These are phyloP conservation scores for Melanostigma gelatinosum DNA, from an alignment of 2,113 vertebrate genomes.

Conservation along the genomic window DNA sequence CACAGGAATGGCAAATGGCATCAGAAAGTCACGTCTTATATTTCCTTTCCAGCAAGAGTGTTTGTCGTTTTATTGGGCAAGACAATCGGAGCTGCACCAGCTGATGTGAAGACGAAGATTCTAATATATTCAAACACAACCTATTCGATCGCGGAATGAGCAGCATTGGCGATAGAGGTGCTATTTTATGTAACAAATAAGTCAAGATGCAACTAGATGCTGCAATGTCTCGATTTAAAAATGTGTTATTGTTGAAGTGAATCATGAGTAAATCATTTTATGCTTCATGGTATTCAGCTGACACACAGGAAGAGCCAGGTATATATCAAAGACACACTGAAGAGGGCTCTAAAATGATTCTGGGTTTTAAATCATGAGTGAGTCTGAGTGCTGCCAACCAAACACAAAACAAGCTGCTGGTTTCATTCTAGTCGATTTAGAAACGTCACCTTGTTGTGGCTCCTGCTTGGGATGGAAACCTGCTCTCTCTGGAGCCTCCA, in stretches of 20 bases:
- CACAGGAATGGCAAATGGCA: slow-evolving; percentile 66
- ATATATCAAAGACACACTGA: background rate
- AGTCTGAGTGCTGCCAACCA: background rate
- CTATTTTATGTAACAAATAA: background rate
- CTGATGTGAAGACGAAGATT: slow-evolving; percentile 31
- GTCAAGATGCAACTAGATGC: background rate
- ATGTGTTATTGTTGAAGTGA: background rate
- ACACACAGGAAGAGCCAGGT: background rate
- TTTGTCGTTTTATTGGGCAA: slow-evolving; percentile 20
- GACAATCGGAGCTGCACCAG: slow-evolving; percentile 2
- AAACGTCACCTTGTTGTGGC: background rate
- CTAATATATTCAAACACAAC: background rate
- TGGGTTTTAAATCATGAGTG: background rate
- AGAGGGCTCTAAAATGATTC: background rate
- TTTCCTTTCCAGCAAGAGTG: slow-evolving; percentile 28
- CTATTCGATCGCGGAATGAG: background rate
- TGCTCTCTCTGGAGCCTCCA: background rate
- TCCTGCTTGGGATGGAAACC: background rate
- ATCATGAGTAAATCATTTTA: background rate
- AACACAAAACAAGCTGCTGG: background rate
- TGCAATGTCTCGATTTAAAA: background rate
- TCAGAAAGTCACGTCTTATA: slow-evolving; percentile 22
- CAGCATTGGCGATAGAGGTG: background rate
- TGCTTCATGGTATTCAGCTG: background rate
- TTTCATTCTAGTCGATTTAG: background rate